phyloP scores from a whole-genome alignment of 2,797 vertebrate species.

The Todus mexicanus region DNA sequence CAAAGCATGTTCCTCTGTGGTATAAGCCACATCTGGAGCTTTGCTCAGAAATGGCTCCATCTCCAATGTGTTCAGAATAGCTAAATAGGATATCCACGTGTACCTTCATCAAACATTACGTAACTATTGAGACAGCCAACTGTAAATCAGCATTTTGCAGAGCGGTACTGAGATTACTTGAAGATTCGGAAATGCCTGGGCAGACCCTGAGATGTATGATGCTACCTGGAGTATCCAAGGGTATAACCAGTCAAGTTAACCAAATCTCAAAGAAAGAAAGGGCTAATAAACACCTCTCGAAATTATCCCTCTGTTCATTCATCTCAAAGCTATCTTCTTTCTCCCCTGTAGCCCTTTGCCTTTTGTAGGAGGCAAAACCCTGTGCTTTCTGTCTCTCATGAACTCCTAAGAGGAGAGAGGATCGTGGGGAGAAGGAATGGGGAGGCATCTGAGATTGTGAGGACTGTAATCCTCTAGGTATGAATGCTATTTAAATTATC shows the following conservation, averaged over 20 bases:
- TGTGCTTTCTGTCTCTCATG: neutral
- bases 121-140: neutral
- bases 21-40: neutral
- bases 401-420: neutral
- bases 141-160: neutral
- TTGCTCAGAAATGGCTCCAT: neutral
- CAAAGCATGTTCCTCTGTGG: neutral
- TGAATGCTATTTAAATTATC: neutral
- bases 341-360: neutral
- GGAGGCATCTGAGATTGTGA: neutral
- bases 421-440: fast-evolving
- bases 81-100: neutral
- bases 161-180: neutral
- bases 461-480: neutral
- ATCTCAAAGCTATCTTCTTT: neutral
- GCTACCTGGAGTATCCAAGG: neutral
- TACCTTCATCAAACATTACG: neutral
- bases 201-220: neutral
- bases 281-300: neutral
- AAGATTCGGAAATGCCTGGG: neutral
- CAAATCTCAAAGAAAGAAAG: neutral
- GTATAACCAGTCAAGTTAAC: neutral
- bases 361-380: neutral
- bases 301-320: neutral
- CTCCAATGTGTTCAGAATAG: neutral